Percentiles rank a stretch among this genome's conserved stretches.
phyloP scores from a whole-genome alignment of 2,888 invertebrate genomes.

The Heliconius sara region DNA sequence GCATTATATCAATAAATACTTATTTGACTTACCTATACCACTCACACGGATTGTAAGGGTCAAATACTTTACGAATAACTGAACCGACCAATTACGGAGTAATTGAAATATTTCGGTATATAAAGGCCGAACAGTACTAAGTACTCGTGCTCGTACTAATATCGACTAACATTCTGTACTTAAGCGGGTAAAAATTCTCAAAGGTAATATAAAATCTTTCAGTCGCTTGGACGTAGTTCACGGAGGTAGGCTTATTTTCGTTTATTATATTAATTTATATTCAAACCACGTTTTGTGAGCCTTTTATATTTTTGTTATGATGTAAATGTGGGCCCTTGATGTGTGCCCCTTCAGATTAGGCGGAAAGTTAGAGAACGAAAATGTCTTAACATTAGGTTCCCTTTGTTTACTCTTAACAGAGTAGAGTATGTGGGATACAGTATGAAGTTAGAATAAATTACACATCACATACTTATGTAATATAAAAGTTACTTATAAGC shows the following conservation, averaged over 20 bases:
- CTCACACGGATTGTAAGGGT: too few species aligned
- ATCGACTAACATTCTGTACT: background rate
- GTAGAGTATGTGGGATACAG: too few species aligned
- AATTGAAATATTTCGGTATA: conserved; percentile 4
- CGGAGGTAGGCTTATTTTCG: background rate
- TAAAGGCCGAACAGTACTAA: background rate
- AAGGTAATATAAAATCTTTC: conserved; percentile 32
- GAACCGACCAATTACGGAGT: conserved; percentile 15
- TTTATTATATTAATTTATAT: conserved; percentile 35
- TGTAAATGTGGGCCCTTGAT: too few species aligned
- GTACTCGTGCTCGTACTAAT: background rate
- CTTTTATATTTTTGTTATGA: conserved; percentile 11
- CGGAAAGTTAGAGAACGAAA: too few species aligned
- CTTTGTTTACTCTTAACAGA: too few species aligned
- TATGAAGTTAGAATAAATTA: too few species aligned
- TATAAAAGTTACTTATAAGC: too few species aligned
- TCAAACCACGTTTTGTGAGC: conserved; percentile 16
- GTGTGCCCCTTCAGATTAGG: too few species aligned
- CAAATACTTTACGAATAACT: conserved; percentile 15
- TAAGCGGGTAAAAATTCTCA: conserved; percentile 24
- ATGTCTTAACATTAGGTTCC: too few species aligned
- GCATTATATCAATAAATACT: background rate
- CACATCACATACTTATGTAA: too few species aligned
- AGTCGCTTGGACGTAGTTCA: background rate
- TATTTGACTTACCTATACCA: background rate